Conservation (phyloP, 2,113 vertebrate species). For the Plectropomus leopardus region DNA sequence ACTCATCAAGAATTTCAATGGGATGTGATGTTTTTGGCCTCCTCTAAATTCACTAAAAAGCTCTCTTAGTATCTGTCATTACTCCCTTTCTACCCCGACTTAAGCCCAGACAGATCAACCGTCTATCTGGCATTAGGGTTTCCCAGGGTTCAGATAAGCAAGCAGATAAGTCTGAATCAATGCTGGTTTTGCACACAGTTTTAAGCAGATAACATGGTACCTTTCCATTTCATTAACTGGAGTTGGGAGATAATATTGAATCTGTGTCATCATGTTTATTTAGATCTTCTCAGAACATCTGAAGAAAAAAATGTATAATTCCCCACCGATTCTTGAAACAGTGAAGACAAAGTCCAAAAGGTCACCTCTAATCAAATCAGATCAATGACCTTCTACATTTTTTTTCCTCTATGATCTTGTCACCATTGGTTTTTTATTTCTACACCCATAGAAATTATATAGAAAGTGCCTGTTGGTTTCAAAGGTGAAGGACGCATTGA, state of each 20-base stretch:
- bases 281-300: slow-evolving; percentile 11
- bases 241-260: slow-evolving; percentile 55
- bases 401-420: neutral
- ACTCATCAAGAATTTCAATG: slow-evolving; percentile 31
- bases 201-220: slow-evolving; percentile 58
- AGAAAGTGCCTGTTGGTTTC: neutral
- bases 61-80: slow-evolving; percentile 32
- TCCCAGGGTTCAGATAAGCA: slow-evolving; percentile 69
- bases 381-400: neutral
- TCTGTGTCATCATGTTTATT: slow-evolving; percentile 40
- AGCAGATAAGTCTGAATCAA: slow-evolving; percentile 71
- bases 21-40: slow-evolving; percentile 29
- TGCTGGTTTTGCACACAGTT: slow-evolving; percentile 61
- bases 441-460: neutral
- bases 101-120: slow-evolving; percentile 65
- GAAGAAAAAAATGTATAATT: neutral
- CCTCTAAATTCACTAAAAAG: slow-evolving; percentile 45
- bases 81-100: slow-evolving; percentile 34
- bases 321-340: neutral
- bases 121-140: slow-evolving; percentile 60
- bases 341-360: neutral
- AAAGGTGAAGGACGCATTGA: slow-evolving; percentile 14
- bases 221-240: slow-evolving; percentile 57
- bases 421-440: neutral
- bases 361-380: slow-evolving; percentile 3